phyloP scores from a whole-genome alignment of 2,113 vertebrate species.

The Orthonyx spaldingii region DNA sequence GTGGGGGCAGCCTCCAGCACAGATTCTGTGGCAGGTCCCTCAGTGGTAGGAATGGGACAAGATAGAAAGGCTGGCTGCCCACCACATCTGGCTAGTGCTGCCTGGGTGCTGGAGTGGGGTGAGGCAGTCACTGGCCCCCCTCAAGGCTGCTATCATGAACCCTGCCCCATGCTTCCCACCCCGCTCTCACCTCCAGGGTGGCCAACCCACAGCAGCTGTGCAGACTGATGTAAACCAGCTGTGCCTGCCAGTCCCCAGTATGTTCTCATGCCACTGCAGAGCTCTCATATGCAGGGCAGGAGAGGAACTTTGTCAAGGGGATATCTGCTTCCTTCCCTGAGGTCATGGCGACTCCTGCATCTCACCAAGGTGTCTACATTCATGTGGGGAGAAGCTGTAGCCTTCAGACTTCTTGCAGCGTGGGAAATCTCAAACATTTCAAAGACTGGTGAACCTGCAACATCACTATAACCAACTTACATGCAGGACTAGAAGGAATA shows the following conservation, averaged over 20 bases:
- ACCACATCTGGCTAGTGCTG: background rate
- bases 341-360: background rate
- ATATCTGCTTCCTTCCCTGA: background rate
- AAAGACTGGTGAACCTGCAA: background rate
- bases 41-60: background rate
- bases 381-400: background rate
- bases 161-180: fast-evolving
- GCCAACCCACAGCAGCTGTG: background rate
- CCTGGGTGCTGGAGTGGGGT: fast-evolving
- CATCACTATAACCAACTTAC: background rate
- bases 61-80: background rate
- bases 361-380: background rate
- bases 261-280: background rate
- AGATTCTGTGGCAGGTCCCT: background rate
- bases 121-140: background rate
- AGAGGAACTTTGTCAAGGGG: background rate
- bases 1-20: background rate
- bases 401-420: background rate
- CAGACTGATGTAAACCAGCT: background rate
- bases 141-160: background rate
- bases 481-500: background rate
- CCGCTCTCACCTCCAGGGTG: background rate
- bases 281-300: background rate
- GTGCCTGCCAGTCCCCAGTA: background rate
- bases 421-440: background rate